Conservation (phyloP, 2,113 vertebrate species). For the Odontesthes bonariensis region DNA sequence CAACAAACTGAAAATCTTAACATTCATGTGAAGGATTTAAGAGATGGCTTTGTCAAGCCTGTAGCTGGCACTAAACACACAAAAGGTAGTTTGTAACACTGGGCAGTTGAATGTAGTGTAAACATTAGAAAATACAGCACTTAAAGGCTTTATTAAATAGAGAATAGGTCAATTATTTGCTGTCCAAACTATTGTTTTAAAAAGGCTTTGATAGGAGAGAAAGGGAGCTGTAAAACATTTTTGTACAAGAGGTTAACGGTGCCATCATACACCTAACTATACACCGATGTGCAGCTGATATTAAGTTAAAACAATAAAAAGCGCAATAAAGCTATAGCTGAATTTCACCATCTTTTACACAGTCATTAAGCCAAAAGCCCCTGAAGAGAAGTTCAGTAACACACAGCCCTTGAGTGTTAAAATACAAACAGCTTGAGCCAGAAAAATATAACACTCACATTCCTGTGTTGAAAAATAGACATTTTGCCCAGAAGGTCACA, state of each 20-base stretch:
- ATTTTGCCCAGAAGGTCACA: conserved; percentile 70
- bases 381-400: conserved; percentile 69
- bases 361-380: conserved; percentile 67
- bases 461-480: conserved; percentile 80
- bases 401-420: conserved; percentile 78
- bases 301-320: conserved; percentile 60
- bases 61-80: conserved; percentile 47
- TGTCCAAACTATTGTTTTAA: conserved; percentile 32
- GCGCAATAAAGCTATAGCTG: conserved; percentile 67
- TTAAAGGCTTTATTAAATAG: conserved; percentile 56
- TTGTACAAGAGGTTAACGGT: conserved; percentile 51
- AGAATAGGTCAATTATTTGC: conserved; percentile 24
- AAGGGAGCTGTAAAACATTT: conserved; percentile 55
- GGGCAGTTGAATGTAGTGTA: conserved; percentile 64
- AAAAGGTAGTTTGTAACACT: conserved; percentile 73
- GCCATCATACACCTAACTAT: conserved; percentile 52
- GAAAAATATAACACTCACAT: conserved; percentile 76
- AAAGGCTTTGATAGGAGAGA: conserved; percentile 37
- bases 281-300: conserved; percentile 55
- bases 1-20: conserved; percentile 16
- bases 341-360: conserved; percentile 51
- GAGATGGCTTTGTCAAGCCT: conserved; percentile 6
- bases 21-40: conserved; percentile 45
- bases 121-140: conserved; percentile 59
- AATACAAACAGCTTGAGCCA: conserved; percentile 65